Base-by-base conservation (phyloP, 2,113 vertebrate genomes). In the Sorex araneus region DNA sequence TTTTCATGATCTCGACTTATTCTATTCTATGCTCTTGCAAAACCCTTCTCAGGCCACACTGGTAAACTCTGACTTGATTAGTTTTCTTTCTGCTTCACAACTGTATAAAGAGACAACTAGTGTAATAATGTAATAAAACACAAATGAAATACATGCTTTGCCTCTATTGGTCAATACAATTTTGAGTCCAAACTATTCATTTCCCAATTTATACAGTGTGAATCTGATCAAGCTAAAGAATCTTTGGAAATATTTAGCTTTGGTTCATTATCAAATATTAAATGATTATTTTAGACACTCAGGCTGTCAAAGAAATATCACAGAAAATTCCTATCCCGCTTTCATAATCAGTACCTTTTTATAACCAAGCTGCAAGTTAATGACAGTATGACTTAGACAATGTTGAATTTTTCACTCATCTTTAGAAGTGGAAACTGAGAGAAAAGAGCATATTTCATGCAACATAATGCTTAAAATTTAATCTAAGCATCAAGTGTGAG, bases 261-360 rank as follows among this genome's bases (percentile, higher is more conserved):
- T 45, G 23, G 84, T 34, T 76, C 47, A 63, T 50, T 96, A 92
- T 96, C 34, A 94, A 93, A 96, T 96, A 89, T 89, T 94, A 97
- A 66, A 93, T 96, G 93, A 95, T 87, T 94, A 74, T 92, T 97
- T 97, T 92, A 95, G 88, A 75, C 84, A 47, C 16, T 45, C 43
- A 82, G 9, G 69, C n/a, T 94, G 95, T 96, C 97, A 96, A n/a
- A 73, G 93, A 71, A 92, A 96, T 89, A 96, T 93, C 94, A 71
- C 13, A 96, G 96, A 94, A 96, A 96, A 96, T 94, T 73, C 78
- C 81, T 63, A 92, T 87, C 93, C 96, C 87, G 84, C 60, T 96
- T 96, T 96, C 95, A 91, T 94, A 89, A 96, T 92, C 50, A 94
- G 83, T 87, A 87, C 0, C 0, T 57, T 95, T 96, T 83, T 85